Conservation (phyloP, 2,888 invertebrate genomes). For the Sepiola atlantica region DNA sequence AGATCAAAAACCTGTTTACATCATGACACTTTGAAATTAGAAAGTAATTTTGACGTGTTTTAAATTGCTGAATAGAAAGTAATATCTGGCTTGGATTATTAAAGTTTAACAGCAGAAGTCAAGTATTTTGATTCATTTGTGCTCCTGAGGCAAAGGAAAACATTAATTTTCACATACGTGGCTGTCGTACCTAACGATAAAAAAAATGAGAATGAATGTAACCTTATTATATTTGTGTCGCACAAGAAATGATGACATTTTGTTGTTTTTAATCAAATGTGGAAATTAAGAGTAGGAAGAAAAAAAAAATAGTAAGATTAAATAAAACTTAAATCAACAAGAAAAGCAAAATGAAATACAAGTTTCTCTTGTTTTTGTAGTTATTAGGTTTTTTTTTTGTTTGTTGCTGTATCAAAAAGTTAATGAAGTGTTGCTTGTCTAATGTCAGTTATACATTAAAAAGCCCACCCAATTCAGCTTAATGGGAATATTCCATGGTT, state of each 20-base stretch:
- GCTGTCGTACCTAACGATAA: neutral
- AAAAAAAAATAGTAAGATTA: neutral
- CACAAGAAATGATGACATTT: slow-evolving; percentile 12
- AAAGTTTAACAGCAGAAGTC: no score
- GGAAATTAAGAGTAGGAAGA: neutral
- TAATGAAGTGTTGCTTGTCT: slow-evolving; percentile 1
- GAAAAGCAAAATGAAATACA: neutral
- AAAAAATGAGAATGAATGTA: neutral
- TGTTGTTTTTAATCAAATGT: neutral
- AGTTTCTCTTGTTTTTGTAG: no score
- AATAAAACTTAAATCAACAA: neutral
- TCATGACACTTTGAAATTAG: no score
- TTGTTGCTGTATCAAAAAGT: neutral
- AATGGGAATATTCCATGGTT: neutral
- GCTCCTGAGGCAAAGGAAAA: no score
- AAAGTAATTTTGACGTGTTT: no score
- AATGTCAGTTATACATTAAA: slow-evolving; percentile 19
- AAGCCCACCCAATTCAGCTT: neutral
- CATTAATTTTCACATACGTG: no score
- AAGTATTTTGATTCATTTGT: no score
- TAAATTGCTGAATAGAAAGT: no score
- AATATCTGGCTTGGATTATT: no score
- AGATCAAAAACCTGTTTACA: no score
- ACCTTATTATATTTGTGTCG: neutral
- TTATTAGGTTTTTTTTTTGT: neutral